Conservation (phyloP, 1,140 invertebrate species). For the Campoletis sonorensis region DNA sequence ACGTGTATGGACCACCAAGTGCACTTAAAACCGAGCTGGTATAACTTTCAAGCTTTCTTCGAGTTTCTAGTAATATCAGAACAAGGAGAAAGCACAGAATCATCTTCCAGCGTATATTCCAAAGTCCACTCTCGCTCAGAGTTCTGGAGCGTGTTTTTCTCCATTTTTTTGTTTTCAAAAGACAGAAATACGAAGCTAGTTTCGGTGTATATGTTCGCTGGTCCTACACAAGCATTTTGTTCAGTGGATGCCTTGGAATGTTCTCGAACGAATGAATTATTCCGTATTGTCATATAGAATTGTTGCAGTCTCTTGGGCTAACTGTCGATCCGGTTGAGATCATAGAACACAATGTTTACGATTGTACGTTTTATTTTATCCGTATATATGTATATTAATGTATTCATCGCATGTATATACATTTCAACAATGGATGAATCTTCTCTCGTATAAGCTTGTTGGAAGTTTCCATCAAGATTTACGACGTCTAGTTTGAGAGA, state of each 20-base stretch:
- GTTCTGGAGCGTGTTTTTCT: not conserved
- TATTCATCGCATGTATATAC: too few species aligned
- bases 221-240: not conserved
- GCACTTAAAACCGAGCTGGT: slow-evolving; percentile 25
- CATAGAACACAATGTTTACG: not conserved
- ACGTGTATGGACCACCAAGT: slow-evolving; percentile 20
- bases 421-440: not conserved
- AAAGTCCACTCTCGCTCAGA: slow-evolving; percentile 16
- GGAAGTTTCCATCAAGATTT: slow-evolving; percentile 62
- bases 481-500: slow-evolving; percentile 62
- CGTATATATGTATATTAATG: not conserved
- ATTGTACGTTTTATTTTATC: not conserved
- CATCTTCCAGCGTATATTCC: slow-evolving; percentile 15
- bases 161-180: not conserved
- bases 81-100: not conserved
- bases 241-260: not conserved
- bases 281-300: slow-evolving; percentile 42
- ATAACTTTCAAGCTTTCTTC: not conserved
- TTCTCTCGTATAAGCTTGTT: slow-evolving; percentile 6
- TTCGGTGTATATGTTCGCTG: not conserved
- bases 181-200: not conserved
- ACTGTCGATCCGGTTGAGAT: slow-evolving; percentile 19
- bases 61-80: not conserved
- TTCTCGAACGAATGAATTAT: slow-evolving; percentile 43
- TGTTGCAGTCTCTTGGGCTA: slow-evolving; percentile 30